Base-by-base conservation (phyloP, 2,888 invertebrate genomes). In the Drosophila sordidapex region DNA sequence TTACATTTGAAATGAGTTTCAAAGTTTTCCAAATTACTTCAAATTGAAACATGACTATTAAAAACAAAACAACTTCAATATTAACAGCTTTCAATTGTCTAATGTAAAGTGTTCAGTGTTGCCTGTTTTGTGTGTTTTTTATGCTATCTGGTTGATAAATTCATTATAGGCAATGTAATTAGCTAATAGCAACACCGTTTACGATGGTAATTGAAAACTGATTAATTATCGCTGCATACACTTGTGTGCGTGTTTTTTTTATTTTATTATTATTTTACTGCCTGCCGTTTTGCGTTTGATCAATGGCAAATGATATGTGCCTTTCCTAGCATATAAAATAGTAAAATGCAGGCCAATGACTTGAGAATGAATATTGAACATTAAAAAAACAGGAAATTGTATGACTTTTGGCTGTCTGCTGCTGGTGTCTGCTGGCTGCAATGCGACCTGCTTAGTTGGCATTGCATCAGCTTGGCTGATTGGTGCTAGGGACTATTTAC, bases 261-360 rank as follows among this genome's bases (percentile, higher is more conserved):
- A 54, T 31, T 49, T 31, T 49, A 53, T 36, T 36, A 15, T 5
- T 67, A 27, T 38, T 57, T 60, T 61, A 48, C 6, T 27, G 35
- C 25, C 33, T 21, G 48, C 7, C 48, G n/a, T 36, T 38, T 38
- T 38, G 2, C 27, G 54, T 38, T 54, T 51, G 46, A 29, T 49
- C 59, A 70, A 57, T 71, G 63, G 56, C 60, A 56, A 63, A 54
- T 49, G 43, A 27, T 52, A 35, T 58, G 25, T 49, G 36, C 29
- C 38, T 53, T 27, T 38, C 36, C 31, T 27, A 43, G 11, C 46
- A 46, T 60, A 36, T 54, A 33, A 54, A 69, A 48, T 40, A 49
- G 43, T 68, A 25, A 57, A 40, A 60, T 62, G 53, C 70, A 70
- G 76, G 78, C 77, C 81, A 81, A 66, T 76, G 78, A 78, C 81